phyloP scores from a whole-genome alignment of 2,797 vertebrate species.

The Lacerta viridis region DNA sequence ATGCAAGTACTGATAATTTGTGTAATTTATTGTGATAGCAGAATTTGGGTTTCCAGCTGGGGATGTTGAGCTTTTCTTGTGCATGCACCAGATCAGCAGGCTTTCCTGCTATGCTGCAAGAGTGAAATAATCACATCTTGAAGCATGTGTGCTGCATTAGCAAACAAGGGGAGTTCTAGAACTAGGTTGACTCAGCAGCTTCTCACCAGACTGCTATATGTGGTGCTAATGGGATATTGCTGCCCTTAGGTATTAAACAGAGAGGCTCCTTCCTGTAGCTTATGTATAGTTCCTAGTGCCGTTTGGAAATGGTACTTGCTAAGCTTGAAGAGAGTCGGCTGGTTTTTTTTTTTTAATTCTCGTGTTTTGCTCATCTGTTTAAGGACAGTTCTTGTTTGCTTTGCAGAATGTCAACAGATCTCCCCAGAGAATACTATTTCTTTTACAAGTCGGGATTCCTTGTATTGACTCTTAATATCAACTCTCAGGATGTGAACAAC shows the following conservation, averaged over 20 bases:
- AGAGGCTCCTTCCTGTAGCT: constrained; percentile 52
- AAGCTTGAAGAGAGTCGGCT: constrained; percentile 49
- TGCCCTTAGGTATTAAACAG: constrained; percentile 61
- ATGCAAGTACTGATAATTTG: neutral
- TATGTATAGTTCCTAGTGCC: constrained; percentile 71
- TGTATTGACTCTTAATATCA: constrained; percentile 59
- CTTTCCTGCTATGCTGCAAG: constrained; percentile 27
- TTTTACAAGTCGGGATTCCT: constrained; percentile 57
- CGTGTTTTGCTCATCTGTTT: constrained; percentile 69
- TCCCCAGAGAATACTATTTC: constrained; percentile 66
- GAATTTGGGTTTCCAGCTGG: neutral
- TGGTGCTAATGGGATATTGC: constrained; percentile 54
- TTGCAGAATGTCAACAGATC: constrained; percentile 69
- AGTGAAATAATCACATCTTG: constrained; percentile 58
- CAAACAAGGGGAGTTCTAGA: constrained; percentile 50
- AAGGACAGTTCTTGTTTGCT: constrained; percentile 67
- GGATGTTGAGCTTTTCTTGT: neutral
- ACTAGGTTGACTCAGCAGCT: constrained; percentile 67
- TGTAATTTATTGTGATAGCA: neutral
- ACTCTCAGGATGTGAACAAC: constrained; percentile 57
- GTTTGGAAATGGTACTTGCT: constrained; percentile 68
- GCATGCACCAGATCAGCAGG: constrained; percentile 25
- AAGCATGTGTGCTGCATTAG: constrained; percentile 28
- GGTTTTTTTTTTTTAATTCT: constrained; percentile 66
- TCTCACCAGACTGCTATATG: constrained; percentile 59